These are phyloP conservation scores for Amia ocellicauda DNA, from an alignment of 2,113 vertebrate species.

Conservation along the genomic window DNA sequence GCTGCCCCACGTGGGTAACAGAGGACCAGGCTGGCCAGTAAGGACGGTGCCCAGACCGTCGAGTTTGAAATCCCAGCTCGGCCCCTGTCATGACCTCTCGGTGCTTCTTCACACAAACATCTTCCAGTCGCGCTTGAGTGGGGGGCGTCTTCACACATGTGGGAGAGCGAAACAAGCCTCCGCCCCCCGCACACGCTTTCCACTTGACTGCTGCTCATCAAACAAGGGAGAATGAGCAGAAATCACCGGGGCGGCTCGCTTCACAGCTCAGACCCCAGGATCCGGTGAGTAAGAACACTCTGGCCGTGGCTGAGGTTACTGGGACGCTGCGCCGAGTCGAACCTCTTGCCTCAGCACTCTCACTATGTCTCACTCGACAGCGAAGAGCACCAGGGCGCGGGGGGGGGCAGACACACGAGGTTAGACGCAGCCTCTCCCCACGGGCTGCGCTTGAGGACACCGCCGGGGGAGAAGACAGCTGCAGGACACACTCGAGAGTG, in stretches of 20 bases:
- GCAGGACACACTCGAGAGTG: too few relatives aligned
- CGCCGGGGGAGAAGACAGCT: too few relatives aligned
- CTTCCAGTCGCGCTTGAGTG: neutral
- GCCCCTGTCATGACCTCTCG: too few relatives aligned
- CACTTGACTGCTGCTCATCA: neutral
- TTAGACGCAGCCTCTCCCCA: too few relatives aligned
- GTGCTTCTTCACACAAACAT: neutral
- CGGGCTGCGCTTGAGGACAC: too few relatives aligned
- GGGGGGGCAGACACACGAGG: too few relatives aligned
- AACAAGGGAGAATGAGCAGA: slow-evolving; percentile 5
- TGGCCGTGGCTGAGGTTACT: neutral
- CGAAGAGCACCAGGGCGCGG: slow-evolving; percentile 30
- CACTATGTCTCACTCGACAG: slow-evolving; percentile 45
- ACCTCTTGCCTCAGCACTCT: slow-evolving; percentile 1
- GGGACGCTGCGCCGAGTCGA: neutral
- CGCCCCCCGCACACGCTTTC: neutral
- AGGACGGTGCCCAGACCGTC: too few relatives aligned
- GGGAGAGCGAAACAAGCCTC: neutral
- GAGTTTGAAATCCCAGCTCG: too few relatives aligned
- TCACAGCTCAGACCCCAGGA: neutral
- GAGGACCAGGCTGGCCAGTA: too few relatives aligned
- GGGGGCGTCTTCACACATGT: neutral
- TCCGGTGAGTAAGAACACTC: neutral
- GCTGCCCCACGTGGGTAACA: too few relatives aligned
- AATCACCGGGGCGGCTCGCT: neutral